These are phyloP conservation scores for Drosophila nebulosa DNA, from an alignment of 1,140 invertebrate genomes.

Conservation along the genomic window DNA sequence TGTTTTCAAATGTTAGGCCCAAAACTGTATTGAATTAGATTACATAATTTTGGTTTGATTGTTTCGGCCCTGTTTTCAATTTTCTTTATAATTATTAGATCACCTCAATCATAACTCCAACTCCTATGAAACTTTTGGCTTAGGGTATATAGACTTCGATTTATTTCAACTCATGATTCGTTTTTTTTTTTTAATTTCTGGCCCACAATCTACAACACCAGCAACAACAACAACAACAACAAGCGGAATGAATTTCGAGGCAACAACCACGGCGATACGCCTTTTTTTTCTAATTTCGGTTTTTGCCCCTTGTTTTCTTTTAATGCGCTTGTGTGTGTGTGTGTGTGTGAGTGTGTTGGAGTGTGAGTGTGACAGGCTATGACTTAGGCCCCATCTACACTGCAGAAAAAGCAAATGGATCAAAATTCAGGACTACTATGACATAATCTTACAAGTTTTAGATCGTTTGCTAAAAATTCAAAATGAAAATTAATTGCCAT, in stretches of 20 bases:
- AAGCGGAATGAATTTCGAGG: slow-evolving; percentile 19
- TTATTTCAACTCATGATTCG: background rate
- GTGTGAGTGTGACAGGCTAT: slow-evolving; percentile 7
- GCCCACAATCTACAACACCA: slow-evolving; percentile 44
- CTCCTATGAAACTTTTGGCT: too few relatives aligned
- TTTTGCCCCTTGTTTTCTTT: slow-evolving; percentile 28
- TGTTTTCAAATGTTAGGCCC: background rate
- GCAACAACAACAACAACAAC: slow-evolving; percentile 33
- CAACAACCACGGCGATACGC: slow-evolving; percentile 37
- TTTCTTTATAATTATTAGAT: too few relatives aligned
- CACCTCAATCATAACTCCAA: too few relatives aligned
- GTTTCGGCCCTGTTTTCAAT: too few relatives aligned
- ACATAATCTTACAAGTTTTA: background rate
- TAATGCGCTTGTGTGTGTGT: slow-evolving; percentile 5
- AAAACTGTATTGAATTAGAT: too few relatives aligned
- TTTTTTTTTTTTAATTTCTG: slow-evolving; percentile 19
- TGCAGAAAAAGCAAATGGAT: background rate
- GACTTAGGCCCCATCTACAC: slow-evolving; percentile 28
- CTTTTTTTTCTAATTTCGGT: slow-evolving; percentile 63
- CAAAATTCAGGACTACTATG: background rate
- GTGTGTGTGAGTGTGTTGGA: slow-evolving; percentile 1
- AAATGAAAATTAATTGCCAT: too few relatives aligned
- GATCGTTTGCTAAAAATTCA: too few relatives aligned
- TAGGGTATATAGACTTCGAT: background rate
- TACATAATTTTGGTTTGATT: too few relatives aligned